Evolutionary conservation across 2,888 invertebrate species (phyloP).

Genomic region (Nephrotoma flavescens): DNA sequence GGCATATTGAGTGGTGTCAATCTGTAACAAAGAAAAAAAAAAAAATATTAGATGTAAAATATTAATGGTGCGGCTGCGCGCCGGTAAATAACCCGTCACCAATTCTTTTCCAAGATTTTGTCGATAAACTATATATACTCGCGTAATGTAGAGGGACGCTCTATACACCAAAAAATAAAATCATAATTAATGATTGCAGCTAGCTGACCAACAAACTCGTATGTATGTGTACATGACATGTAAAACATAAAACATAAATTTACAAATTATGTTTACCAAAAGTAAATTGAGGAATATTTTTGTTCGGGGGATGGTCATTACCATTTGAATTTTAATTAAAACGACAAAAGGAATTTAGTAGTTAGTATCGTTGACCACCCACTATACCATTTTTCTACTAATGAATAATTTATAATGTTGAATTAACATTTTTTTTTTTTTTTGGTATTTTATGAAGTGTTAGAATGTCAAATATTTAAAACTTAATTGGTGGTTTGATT

Average conservation of each 20-base stretch:
- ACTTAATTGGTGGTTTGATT: not conserved
- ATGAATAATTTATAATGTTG: not conserved
- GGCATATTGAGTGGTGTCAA: conserved; percentile 21
- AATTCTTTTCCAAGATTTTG: not conserved
- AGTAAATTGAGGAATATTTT: not conserved
- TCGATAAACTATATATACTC: not conserved
- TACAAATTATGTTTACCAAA: not conserved
- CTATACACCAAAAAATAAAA: not conserved
- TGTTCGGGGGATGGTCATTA: not conserved
- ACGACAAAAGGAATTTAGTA: not conserved
- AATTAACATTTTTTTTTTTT: not conserved
- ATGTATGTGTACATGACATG: not conserved
- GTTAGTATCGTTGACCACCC: not conserved
- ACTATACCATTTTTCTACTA: not conserved
- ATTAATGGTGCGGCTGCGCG: conserved; percentile 11
- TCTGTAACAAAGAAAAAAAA: conserved; percentile 17
- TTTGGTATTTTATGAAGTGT: not conserved
- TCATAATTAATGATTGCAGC: not conserved
- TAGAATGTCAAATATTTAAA: not conserved
- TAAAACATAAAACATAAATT: not conserved
- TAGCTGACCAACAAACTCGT: not conserved
- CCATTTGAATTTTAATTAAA: not conserved
- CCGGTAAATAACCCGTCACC: conserved; percentile 10
- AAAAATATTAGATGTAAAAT: not conserved
- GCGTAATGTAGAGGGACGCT: not conserved